A percentile compares a stretch with the other conserved stretches of the same genome.
phyloP scores from a whole-genome alignment of 2,888 invertebrate species.

The Diarsia mendica region DNA sequence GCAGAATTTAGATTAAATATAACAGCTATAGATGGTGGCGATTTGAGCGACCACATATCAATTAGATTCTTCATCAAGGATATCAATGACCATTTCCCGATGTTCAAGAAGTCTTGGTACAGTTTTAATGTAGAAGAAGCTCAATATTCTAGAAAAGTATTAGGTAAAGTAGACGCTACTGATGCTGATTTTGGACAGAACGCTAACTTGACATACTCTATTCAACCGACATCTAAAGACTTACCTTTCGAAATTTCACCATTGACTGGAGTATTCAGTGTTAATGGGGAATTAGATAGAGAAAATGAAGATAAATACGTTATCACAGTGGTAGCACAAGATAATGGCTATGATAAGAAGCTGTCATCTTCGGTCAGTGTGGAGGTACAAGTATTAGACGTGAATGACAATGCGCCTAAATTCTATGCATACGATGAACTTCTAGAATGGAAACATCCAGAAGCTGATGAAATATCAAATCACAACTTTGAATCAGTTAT shows the following conservation, averaged over 20 bases:
- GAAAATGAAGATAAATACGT: conserved; percentile 93
- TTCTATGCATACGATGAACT: conserved; percentile 94
- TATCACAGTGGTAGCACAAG: conserved; percentile 93
- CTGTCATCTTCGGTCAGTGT: conserved; percentile 94
- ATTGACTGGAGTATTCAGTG: conserved; percentile 92
- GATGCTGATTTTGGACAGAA: conserved; percentile 96
- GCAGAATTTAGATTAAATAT: conserved; percentile 94
- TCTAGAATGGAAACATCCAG: conserved; percentile 86
- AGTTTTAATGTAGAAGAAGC: conserved; percentile 96
- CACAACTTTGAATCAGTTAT: conserved; percentile 89
- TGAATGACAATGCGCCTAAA: conserved; percentile 95
- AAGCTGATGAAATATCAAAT: conserved; percentile 85
- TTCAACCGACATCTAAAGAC: conserved; percentile 87
- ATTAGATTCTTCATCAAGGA: conserved; percentile 94
- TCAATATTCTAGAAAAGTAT: conserved; percentile 92
- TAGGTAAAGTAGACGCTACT: conserved; percentile 94
- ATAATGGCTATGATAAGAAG: conserved; percentile 92
- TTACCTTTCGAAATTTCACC: conserved; percentile 93
- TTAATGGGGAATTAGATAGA: conserved; percentile 94
- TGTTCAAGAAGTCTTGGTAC: conserved; percentile 95
- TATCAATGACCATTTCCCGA: conserved; percentile 95
- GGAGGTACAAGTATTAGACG: conserved; percentile 94
- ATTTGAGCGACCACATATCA: conserved; percentile 92
- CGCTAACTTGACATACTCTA: conserved; percentile 93
- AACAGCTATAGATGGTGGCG: conserved; percentile 94